These are phyloP conservation scores for Clamator glandarius DNA, from an alignment of 2,797 vertebrate genomes.

Conservation along the genomic window DNA sequence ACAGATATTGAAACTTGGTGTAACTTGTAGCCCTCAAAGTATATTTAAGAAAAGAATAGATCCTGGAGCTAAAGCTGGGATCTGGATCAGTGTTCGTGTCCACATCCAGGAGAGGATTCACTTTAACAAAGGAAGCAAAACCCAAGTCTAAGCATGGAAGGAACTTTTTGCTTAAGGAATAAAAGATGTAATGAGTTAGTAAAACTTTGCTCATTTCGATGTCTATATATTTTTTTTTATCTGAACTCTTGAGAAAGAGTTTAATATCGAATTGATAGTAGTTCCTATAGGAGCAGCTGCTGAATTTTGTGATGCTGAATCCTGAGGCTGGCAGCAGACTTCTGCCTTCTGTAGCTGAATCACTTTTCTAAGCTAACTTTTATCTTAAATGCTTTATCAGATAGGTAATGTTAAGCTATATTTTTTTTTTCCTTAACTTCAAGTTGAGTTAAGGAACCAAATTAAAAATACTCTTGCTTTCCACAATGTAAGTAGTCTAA, in stretches of 20 bases:
- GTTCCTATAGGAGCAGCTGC: background rate
- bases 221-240: background rate
- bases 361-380: background rate
- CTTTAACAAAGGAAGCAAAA: background rate
- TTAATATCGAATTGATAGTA: background rate
- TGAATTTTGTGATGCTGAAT: background rate
- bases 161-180: background rate
- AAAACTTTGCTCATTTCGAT: background rate
- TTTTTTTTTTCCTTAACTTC: background rate
- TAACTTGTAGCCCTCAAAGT: background rate
- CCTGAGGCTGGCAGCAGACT: background rate
- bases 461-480: conserved; percentile 13
- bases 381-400: background rate
- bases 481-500: background rate
- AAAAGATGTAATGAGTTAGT: background rate
- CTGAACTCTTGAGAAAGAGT: background rate
- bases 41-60: background rate
- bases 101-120: background rate
- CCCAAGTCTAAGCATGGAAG: background rate
- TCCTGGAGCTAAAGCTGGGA: background rate
- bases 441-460: background rate
- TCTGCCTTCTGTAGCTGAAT: background rate
- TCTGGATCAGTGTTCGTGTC: background rate
- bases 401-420: background rate
- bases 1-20: background rate